phyloP scores from a whole-genome alignment of 2,888 invertebrate species.

The Drosophila mimetica region DNA sequence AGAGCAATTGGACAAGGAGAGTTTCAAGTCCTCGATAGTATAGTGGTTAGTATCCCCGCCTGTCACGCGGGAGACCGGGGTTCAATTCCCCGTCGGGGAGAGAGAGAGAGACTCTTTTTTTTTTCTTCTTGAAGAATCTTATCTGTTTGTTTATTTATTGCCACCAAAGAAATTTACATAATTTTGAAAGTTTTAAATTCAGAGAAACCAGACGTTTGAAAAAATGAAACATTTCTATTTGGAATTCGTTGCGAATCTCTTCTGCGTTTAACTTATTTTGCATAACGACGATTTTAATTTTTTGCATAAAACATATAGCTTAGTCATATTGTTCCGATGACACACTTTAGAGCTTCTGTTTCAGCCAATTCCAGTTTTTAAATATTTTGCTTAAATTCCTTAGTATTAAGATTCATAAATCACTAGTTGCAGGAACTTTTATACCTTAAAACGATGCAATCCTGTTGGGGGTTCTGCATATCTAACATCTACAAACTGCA shows the following conservation, averaged over 20 bases:
- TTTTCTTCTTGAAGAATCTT: constrained; percentile 2
- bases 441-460: constrained; percentile 81
- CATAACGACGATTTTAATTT: constrained; percentile 15
- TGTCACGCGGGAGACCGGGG: constrained; percentile 40
- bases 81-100: constrained; percentile 48
- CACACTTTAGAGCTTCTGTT: neutral
- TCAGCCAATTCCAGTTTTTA: neutral
- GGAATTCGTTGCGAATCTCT: constrained; percentile 22
- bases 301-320: constrained; percentile 3
- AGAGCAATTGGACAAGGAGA: fast-evolving
- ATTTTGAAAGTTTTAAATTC: constrained; percentile 35
- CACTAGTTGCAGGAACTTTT: neutral
- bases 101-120: neutral
- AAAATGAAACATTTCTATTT: constrained; percentile 34
- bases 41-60: constrained; percentile 47
- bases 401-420: too few species aligned
- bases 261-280: constrained; percentile 10
- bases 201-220: constrained; percentile 23
- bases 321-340: neutral
- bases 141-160: constrained; percentile 21
- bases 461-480: constrained; percentile 83
- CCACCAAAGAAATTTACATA: constrained; percentile 20
- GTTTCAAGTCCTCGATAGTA: constrained; percentile 34
- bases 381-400: too few species aligned
- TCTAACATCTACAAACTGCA: constrained; percentile 82